Evolutionary conservation across 2,113 vertebrate genomes (phyloP).

Genomic region (Sarotherodon lohbergeri): DNA sequence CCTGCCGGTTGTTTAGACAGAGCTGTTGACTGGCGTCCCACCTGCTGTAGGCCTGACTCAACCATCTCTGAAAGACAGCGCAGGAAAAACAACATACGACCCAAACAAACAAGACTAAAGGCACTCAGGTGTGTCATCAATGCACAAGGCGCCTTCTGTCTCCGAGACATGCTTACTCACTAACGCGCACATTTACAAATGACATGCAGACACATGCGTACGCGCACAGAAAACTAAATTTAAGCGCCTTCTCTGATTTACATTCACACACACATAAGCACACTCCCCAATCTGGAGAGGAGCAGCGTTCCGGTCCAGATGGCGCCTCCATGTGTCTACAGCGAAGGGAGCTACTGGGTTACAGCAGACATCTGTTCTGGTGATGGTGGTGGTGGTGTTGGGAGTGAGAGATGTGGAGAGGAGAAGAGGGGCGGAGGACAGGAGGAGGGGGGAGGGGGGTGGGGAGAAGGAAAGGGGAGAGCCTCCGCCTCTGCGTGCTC

Average conservation of each 20-base stretch:
- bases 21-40: conserved; percentile 46
- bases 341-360: conserved; percentile 78
- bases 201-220: background rate
- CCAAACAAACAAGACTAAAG: conserved; percentile 57
- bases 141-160: conserved; percentile 54
- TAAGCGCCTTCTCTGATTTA: conserved; percentile 47
- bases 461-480: background rate
- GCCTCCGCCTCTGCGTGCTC: conserved; percentile 42
- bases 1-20: conserved; percentile 37
- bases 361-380: conserved; percentile 80
- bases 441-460: background rate
- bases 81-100: conserved; percentile 40
- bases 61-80: background rate
- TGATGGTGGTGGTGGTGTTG: conserved; percentile 66
- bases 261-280: conserved; percentile 37
- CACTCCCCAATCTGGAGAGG: conserved; percentile 66
- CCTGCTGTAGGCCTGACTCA: conserved; percentile 42
- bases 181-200: conserved; percentile 12
- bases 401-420: conserved; percentile 45
- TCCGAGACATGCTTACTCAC: conserved; percentile 50
- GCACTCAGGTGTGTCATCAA: conserved; percentile 68
- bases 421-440: conserved; percentile 6
- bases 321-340: conserved; percentile 78
- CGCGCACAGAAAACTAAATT: conserved; percentile 17
- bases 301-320: conserved; percentile 75